Evolutionary conservation across 2,113 vertebrate species (phyloP), one percentile per base, ranked within the genome.

Genomic region (Nematolebias whitei): DNA sequence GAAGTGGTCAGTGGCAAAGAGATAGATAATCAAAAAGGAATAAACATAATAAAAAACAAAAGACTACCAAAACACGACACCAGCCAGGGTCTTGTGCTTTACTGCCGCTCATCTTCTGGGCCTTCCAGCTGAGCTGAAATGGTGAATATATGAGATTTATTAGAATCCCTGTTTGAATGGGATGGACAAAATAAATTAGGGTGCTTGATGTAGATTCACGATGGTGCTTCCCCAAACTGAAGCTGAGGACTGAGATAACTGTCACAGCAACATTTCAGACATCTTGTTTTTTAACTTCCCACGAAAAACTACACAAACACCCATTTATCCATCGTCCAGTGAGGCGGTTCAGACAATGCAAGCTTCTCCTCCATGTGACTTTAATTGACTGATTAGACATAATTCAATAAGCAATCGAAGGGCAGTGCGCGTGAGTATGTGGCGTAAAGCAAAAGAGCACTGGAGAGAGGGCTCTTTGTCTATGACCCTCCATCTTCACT

Each of bases 351-450:
- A 68, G 84, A 80, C 83, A 68, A 78, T 77, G 78, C 80, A 70
- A 79, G 70, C 70, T 75, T 72, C 76, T 73, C 45, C 70, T 90
- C 87, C 91, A 91, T 93, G 92, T 93, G 92, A 93, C 88, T 91
- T 85, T 90, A 93, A 93, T 93, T 92, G 91, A 88, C 43, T 80
- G 87, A 91, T 91, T 92, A 91, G 79, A 61, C 62, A 68, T 93
- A 92, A 93, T 90, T 92, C 84, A 92, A 92, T 92, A 90, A 92
- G 84, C 83, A 74, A 91, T 86, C 66, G 87, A 86, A 89, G 88
- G 89, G 63, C 85, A 69, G 66, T 82, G 88, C 85, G 85, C 86
- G 84, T 91, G 88, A 90, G 89, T 86, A 79, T 85, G 82, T 87
- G 88, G 89, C 85, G 79, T 91, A 90, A 89, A 90, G 85, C 76